Percentiles rank a stretch among this genome's conserved stretches.
Evolutionary conservation across 2,113 vertebrate genomes (phyloP).

Genomic region (Brachionichthys hirsutus): DNA sequence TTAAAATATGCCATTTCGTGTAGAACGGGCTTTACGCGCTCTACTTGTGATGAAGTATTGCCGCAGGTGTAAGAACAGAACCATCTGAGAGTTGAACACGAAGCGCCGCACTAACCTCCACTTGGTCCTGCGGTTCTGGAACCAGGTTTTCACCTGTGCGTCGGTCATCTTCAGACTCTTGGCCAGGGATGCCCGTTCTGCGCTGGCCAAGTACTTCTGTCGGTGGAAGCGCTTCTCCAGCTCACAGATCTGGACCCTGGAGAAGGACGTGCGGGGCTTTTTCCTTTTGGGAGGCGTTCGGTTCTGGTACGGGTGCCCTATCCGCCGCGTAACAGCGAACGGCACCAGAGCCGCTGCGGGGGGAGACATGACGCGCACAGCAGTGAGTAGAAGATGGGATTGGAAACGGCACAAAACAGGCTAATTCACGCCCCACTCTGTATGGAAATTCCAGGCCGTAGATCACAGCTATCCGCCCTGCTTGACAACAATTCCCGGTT

Average conservation of each 20-base stretch:
- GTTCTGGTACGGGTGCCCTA: conserved; percentile 92
- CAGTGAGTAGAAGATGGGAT: conserved; percentile 27
- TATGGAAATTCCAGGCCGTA: conserved; percentile 33
- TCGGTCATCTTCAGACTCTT: conserved; percentile 98
- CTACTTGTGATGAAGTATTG: no score
- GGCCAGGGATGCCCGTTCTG: conserved; percentile 91
- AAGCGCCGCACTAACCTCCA: conserved; percentile 82
- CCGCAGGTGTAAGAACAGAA: neutral
- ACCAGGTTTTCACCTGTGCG: conserved; percentile 90
- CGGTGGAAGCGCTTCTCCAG: conserved; percentile 97
- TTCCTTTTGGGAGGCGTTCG: conserved; percentile 93
- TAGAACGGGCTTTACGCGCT: no score
- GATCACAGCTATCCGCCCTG: conserved; percentile 32
- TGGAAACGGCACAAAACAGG: conserved; percentile 23
- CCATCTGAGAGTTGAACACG: neutral
- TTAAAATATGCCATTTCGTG: no score
- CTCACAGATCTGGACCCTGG: conserved; percentile 96
- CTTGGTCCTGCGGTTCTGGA: conserved; percentile 82
- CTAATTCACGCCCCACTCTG: conserved; percentile 34
- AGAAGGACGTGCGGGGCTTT: conserved; percentile 97
- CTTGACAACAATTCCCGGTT: conserved; percentile 29
- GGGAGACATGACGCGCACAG: conserved; percentile 21
- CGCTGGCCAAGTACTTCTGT: conserved; percentile 96
- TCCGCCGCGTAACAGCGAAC: conserved; percentile 94
- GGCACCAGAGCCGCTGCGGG: conserved; percentile 91